phyloP scores from a whole-genome alignment of 2,797 vertebrate genomes.

The Cirrhinus mrigala region DNA sequence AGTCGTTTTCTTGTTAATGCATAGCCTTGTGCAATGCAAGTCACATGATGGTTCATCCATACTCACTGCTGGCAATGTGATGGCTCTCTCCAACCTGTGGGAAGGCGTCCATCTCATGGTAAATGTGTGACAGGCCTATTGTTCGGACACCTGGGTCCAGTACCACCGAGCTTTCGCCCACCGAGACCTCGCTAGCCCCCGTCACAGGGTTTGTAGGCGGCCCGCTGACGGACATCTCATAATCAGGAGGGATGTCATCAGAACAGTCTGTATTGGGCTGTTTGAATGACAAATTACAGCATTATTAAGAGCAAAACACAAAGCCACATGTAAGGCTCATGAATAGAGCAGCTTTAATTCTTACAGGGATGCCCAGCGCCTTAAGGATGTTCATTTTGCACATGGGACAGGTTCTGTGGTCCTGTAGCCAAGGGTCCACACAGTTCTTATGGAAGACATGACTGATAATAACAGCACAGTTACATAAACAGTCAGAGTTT shows the following conservation, averaged over 20 bases:
- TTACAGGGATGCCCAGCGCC: constrained; percentile 95
- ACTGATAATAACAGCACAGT: constrained; percentile 72
- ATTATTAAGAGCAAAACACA: background rate
- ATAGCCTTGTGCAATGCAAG: background rate
- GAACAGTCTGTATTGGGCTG: constrained; percentile 91
- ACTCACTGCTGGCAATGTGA: constrained; percentile 89
- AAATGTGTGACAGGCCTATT: constrained; percentile 82
- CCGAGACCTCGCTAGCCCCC: constrained; percentile 88
- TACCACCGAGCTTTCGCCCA: constrained; percentile 91
- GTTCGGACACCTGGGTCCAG: constrained; percentile 82
- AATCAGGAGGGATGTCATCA: constrained; percentile 90
- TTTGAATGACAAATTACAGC: background rate
- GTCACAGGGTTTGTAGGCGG: constrained; percentile 88
- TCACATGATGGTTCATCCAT: background rate
- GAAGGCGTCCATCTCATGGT: constrained; percentile 78
- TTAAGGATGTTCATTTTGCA: constrained; percentile 99
- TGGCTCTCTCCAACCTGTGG: constrained; percentile 80
- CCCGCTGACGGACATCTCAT: constrained; percentile 87
- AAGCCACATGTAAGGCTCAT: background rate
- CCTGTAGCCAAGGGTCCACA: constrained; percentile 97
- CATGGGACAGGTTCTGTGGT: constrained; percentile 98
- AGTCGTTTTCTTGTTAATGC: background rate
- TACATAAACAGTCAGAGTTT: background rate
- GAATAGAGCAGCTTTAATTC: constrained; percentile 43
- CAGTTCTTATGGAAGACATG: constrained; percentile 99